Evolutionary conservation across 2,888 invertebrate genomes (phyloP).

Genomic region (Phania funesta): DNA sequence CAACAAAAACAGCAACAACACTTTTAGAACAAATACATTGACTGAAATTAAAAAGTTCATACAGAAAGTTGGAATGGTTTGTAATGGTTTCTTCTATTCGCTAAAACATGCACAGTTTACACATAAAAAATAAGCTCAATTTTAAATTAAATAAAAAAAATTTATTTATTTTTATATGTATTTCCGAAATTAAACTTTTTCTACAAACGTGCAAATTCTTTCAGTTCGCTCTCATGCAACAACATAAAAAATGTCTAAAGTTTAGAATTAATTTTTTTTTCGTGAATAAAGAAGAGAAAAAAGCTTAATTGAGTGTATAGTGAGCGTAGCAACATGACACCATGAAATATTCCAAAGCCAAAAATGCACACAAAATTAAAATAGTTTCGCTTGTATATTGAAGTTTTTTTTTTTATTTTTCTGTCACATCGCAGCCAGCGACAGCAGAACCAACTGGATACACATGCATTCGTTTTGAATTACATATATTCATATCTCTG

Average conservation of each 20-base stretch:
- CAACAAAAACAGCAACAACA: no score
- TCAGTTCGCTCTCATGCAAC: background rate
- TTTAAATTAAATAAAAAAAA: background rate
- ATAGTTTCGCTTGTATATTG: conserved; percentile 42
- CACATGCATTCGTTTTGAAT: background rate
- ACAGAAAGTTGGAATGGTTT: background rate
- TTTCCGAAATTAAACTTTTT: background rate
- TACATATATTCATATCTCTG: no score
- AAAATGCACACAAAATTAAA: conserved; percentile 62
- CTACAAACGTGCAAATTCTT: background rate
- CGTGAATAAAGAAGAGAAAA: background rate
- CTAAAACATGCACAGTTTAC: background rate
- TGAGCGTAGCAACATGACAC: conserved; percentile 48
- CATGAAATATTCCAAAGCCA: conserved; percentile 46
- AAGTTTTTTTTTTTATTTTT: background rate
- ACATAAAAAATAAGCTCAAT: background rate
- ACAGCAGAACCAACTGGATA: background rate
- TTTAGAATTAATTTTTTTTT: conserved; percentile 8
- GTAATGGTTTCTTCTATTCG: no score
- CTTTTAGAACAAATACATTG: background rate
- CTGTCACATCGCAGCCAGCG: background rate
- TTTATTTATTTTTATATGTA: no score
- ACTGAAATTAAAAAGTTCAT: background rate
- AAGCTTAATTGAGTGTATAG: conserved; percentile 53
- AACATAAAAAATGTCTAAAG: conserved; percentile 15